A percentile compares a stretch with the other conserved stretches of the same genome.
Conservation (phyloP, 1,140 invertebrate genomes). For the Tetramorium parvispinum region DNA sequence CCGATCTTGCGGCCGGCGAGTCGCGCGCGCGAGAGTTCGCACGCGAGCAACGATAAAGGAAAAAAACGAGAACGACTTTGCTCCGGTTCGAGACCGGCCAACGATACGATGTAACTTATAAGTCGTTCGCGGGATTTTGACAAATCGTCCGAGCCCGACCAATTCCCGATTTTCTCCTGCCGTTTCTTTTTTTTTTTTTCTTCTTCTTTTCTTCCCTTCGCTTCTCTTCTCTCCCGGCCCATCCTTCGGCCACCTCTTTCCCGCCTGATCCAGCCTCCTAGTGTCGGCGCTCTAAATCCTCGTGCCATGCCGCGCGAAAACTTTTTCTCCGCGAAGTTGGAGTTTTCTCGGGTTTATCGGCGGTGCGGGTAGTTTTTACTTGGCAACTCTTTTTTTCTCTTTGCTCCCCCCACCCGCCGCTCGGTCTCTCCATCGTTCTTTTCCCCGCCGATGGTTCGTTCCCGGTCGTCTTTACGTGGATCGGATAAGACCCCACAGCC, state of each 20-base stretch:
- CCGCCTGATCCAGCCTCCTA: conserved; percentile 21
- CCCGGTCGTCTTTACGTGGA: conserved; percentile 41
- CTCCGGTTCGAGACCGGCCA: neutral
- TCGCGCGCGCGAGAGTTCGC: neutral
- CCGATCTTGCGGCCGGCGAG: conserved; percentile 8
- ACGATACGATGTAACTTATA: conserved; percentile 63
- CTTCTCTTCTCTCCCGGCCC: neutral
- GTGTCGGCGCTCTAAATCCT: conserved; percentile 71
- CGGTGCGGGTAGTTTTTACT: conserved; percentile 71
- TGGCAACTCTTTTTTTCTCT: conserved; percentile 24
- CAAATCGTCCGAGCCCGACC: conserved; percentile 67
- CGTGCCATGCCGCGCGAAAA: conserved; percentile 55
- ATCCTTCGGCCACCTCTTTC: conserved; percentile 10
- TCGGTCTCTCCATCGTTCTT: conserved; percentile 43
- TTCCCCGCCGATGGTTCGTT: neutral
- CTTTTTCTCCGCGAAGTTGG: conserved; percentile 67
- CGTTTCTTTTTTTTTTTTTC: neutral
- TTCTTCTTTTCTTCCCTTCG: neutral
- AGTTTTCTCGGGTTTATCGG: conserved; percentile 72
- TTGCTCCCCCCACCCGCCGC: neutral
- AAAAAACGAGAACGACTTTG: conserved; percentile 13
- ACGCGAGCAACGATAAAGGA: neutral
- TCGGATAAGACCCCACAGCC: conserved; percentile 69
- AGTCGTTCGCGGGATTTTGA: conserved; percentile 75
- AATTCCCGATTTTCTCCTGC: conserved; percentile 40